Conservation (phyloP, 2,113 vertebrate genomes). For the Menidia beryllina region DNA sequence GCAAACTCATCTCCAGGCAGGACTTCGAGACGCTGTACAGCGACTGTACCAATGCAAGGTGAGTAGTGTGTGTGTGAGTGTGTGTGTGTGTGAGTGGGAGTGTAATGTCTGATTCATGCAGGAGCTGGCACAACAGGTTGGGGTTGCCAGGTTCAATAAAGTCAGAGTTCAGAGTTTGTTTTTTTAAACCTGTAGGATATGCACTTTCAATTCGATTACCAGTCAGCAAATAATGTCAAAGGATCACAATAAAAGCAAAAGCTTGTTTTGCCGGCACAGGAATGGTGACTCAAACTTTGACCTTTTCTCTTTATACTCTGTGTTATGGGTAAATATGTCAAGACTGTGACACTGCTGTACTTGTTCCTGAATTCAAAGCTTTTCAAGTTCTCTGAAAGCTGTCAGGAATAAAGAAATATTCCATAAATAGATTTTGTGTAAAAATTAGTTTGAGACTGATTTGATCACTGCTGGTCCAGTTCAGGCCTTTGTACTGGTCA, state of each 20-base stretch:
- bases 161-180: background rate
- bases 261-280: too few relatives aligned
- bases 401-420: background rate
- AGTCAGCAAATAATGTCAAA: conserved; percentile 5
- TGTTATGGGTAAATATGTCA: too few relatives aligned
- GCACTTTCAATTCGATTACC: background rate
- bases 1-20: conserved; percentile 97
- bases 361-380: background rate
- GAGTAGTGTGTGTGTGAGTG: conserved; percentile 22
- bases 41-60: conserved; percentile 98
- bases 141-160: background rate
- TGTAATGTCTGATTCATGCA: background rate
- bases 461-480: conserved; percentile 18
- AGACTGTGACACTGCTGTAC: too few relatives aligned
- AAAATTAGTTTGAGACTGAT: background rate
- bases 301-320: background rate
- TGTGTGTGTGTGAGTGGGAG: background rate
- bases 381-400: background rate
- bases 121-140: conserved; percentile 40
- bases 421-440: background rate
- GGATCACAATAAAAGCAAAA: background rate
- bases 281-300: too few relatives aligned
- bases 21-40: conserved; percentile 97
- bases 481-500: conserved; percentile 35
- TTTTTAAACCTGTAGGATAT: background rate